Evolutionary conservation across 2,113 vertebrate genomes (phyloP).

Genomic region (Hystrix brachyura): DNA sequence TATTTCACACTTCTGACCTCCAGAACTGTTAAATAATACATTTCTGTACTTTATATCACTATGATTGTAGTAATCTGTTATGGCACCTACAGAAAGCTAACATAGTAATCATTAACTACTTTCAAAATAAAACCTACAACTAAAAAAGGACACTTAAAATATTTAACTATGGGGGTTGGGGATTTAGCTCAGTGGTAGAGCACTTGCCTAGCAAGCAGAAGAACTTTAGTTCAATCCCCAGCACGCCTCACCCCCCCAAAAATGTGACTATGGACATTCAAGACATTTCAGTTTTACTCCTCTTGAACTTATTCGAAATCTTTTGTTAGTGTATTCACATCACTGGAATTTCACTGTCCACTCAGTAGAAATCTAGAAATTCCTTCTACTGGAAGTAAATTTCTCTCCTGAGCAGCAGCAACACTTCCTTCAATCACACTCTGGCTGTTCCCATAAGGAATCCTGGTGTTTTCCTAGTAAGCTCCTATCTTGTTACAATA

Average conservation of each 20-base stretch:
- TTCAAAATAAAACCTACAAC: not conserved
- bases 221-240: no score
- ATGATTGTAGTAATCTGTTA: not conserved
- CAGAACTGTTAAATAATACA: not conserved
- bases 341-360: not conserved
- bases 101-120: not conserved
- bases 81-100: not conserved
- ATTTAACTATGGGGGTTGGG: not conserved
- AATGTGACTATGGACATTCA: not conserved
- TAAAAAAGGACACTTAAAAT: not conserved
- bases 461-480: slow-evolving; percentile 51
- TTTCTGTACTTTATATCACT: not conserved
- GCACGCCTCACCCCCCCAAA: no score
- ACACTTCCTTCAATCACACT: not conserved
- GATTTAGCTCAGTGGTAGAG: no score
- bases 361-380: not conserved
- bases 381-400: not conserved
- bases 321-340: not conserved
- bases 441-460: slow-evolving; percentile 43
- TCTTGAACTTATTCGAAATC: not conserved
- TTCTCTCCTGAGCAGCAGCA: slow-evolving; percentile 52
- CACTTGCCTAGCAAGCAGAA: no score
- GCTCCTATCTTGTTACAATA: slow-evolving; percentile 37
- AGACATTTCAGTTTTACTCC: not conserved
- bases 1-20: not conserved